These are phyloP conservation scores for Monopterus albus DNA, from an alignment of 2,113 vertebrate species.

Conservation along the genomic window DNA sequence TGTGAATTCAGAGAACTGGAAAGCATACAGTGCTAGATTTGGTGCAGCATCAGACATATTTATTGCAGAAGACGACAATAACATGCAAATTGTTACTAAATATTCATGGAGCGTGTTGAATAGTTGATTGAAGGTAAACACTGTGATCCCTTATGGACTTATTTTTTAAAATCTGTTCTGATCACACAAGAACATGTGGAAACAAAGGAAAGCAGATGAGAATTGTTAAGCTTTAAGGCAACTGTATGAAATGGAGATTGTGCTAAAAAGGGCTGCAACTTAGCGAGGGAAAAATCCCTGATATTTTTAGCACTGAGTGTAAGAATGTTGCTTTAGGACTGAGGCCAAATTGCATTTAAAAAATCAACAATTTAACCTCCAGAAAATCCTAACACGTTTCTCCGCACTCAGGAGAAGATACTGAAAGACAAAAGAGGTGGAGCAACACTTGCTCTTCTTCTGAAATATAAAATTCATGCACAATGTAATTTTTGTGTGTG, in stretches of 20 bases:
- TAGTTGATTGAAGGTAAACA: not conserved
- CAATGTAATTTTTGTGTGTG: not conserved
- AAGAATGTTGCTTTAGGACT: not conserved
- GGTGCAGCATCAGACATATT: not conserved
- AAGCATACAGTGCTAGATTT: not conserved
- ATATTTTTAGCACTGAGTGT: not conserved
- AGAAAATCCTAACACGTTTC: not conserved
- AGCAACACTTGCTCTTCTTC: not conserved
- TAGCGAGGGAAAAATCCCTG: not conserved
- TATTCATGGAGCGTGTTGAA: not conserved
- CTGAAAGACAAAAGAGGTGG: not conserved
- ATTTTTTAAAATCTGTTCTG: not conserved
- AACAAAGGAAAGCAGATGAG: not conserved
- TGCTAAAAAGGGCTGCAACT: not conserved
- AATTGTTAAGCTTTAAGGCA: not conserved
- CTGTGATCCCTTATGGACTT: not conserved
- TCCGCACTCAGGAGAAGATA: not conserved
- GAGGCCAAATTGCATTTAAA: slow-evolving; percentile 17
- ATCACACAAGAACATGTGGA: not conserved
- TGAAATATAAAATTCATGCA: not conserved
- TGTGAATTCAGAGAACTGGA: not conserved
- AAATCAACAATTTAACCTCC: not conserved
- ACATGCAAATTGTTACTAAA: not conserved
- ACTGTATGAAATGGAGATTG: not conserved
- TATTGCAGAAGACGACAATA: not conserved